These are phyloP conservation scores for Aldrovandia affinis DNA, from an alignment of 2,797 vertebrate species.

Conservation along the genomic window DNA sequence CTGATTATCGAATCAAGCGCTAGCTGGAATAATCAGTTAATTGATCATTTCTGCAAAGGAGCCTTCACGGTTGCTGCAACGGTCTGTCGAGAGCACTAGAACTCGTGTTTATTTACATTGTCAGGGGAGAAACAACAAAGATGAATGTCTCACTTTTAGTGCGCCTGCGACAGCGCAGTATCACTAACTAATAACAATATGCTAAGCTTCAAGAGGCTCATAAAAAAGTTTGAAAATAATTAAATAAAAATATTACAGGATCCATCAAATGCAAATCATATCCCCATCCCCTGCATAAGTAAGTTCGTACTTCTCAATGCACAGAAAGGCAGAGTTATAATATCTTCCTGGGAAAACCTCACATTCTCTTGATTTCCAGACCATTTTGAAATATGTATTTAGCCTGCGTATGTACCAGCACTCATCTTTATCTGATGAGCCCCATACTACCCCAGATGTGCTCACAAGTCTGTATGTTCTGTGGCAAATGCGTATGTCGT, in stretches of 20 bases:
- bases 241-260: conserved; percentile 15
- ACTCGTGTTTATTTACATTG: conserved; percentile 49
- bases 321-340: conserved; percentile 5
- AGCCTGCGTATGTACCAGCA: not conserved
- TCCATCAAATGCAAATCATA: conserved; percentile 23
- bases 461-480: not conserved
- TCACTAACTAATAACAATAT: conserved; percentile 18
- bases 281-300: not conserved
- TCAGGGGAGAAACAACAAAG: conserved; percentile 40
- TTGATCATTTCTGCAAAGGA: conserved; percentile 60
- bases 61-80: conserved; percentile 39
- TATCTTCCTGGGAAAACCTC: not conserved
- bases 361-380: not conserved
- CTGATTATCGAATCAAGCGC: conserved; percentile 70
- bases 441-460: too few species aligned
- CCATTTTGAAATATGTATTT: not conserved
- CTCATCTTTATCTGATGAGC: too few species aligned
- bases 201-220: not conserved
- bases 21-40: conserved; percentile 72
- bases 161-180: conserved; percentile 12
- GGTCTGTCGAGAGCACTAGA: conserved; percentile 32
- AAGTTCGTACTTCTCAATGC: conserved; percentile 7
- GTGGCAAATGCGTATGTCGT: not conserved
- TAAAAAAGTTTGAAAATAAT: conserved; percentile 30
- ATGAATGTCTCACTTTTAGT: conserved; percentile 36